Conservation (phyloP, 2,797 vertebrate species). For the Delichon dasypus region DNA sequence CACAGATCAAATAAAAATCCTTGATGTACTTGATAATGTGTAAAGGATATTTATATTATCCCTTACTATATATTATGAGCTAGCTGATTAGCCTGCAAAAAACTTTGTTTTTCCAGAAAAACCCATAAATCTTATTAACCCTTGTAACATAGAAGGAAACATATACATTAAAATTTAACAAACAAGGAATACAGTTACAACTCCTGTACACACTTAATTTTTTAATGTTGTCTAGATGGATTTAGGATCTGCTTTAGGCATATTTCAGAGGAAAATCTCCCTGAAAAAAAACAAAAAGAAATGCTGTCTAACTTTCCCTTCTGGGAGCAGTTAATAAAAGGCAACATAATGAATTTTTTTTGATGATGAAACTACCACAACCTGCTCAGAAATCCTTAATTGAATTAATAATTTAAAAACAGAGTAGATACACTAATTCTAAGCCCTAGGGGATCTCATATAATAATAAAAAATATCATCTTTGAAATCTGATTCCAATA, state of each 20-base stretch:
- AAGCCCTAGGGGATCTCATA: neutral
- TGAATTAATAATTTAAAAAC: neutral
- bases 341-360: neutral
- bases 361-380: neutral
- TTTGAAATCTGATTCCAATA: neutral
- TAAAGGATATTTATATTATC: neutral
- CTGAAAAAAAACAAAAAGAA: neutral
- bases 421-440: neutral
- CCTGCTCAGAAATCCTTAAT: neutral
- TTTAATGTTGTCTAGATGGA: neutral
- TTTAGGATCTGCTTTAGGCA: neutral
- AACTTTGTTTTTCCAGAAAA: neutral
- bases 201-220: neutral
- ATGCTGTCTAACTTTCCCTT: neutral
- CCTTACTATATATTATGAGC: neutral
- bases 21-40: neutral
- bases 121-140: neutral
- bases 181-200: neutral
- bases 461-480: neutral
- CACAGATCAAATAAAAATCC: neutral
- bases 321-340: neutral
- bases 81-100: neutral
- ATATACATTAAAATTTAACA: neutral
- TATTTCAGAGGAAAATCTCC: neutral
- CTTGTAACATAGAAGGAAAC: neutral